These are phyloP conservation scores for Entomobrya multifasciata DNA, from an alignment of 2,888 invertebrate genomes.

Conservation along the genomic window DNA sequence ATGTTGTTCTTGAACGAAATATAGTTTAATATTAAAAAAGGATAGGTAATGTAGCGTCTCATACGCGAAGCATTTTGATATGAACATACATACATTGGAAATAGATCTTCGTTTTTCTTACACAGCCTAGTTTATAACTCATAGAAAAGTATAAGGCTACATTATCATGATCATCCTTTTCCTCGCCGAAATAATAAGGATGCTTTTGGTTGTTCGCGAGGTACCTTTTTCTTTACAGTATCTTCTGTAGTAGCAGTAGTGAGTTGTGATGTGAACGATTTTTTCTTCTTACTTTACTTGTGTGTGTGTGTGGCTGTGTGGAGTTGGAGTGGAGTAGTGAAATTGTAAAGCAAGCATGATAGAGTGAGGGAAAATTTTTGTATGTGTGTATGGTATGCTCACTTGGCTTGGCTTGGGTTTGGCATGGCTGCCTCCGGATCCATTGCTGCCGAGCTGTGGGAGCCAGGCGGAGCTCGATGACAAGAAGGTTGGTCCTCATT, in stretches of 20 bases:
- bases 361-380: conserved; percentile 55
- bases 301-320: no score
- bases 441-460: conserved; percentile 75
- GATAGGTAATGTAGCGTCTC: no score
- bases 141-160: background rate
- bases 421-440: conserved; percentile 77
- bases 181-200: conserved; percentile 27
- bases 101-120: background rate
- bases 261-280: conserved; percentile 13
- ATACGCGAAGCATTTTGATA: conserved; percentile 9
- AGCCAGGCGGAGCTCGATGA: conserved; percentile 79
- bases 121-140: no score
- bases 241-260: conserved; percentile 8
- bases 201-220: conserved; percentile 8
- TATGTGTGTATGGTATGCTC: conserved; percentile 67
- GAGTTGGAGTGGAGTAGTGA: background rate
- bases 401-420: conserved; percentile 72
- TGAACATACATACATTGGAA: conserved; percentile 9
- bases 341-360: conserved; percentile 6
- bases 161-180: conserved; percentile 11
- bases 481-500: conserved; percentile 79
- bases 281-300: conserved; percentile 8
- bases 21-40: background rate
- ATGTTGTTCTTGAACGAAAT: background rate
- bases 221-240: conserved; percentile 57